Evolutionary conservation across 2,113 vertebrate species (phyloP).

Genomic region (Cisticola juncidis): DNA sequence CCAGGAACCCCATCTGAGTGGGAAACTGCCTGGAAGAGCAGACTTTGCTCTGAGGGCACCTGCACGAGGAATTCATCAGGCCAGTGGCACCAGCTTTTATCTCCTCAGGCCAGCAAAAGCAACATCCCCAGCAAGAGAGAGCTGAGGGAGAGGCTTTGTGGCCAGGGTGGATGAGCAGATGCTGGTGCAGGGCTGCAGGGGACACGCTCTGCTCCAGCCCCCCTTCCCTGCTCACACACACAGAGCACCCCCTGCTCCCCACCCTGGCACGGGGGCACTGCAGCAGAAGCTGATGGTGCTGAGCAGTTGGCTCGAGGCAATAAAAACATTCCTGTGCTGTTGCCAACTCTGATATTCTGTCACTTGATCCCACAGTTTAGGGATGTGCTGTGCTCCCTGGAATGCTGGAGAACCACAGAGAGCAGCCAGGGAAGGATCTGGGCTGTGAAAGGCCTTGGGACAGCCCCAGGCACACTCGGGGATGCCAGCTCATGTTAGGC

Average conservation of each 20-base stretch:
- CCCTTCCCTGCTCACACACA: not conserved
- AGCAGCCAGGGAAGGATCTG: not conserved
- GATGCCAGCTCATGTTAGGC: not conserved
- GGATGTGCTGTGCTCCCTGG: not conserved
- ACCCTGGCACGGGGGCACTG: accelerated
- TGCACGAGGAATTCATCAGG: accelerated
- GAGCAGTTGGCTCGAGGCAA: not conserved
- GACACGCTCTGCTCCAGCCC: not conserved
- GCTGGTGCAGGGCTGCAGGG: not conserved
- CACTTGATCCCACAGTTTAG: not conserved
- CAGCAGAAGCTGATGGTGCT: not conserved
- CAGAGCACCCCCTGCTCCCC: accelerated
- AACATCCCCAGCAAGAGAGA: not conserved
- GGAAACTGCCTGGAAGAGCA: not conserved
- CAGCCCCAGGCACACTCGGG: not conserved
- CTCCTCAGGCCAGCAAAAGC: not conserved
- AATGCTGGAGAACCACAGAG: not conserved
- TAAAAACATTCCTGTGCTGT: not conserved
- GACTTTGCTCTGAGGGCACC: accelerated
- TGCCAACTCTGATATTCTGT: not conserved
- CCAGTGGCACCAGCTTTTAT: accelerated
- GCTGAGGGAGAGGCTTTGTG: not conserved
- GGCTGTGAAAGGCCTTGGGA: not conserved
- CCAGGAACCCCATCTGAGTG: not conserved
- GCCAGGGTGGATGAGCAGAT: not conserved